These are phyloP conservation scores for Allygus modestus DNA, from an alignment of 2,888 invertebrate genomes.

Conservation along the genomic window DNA sequence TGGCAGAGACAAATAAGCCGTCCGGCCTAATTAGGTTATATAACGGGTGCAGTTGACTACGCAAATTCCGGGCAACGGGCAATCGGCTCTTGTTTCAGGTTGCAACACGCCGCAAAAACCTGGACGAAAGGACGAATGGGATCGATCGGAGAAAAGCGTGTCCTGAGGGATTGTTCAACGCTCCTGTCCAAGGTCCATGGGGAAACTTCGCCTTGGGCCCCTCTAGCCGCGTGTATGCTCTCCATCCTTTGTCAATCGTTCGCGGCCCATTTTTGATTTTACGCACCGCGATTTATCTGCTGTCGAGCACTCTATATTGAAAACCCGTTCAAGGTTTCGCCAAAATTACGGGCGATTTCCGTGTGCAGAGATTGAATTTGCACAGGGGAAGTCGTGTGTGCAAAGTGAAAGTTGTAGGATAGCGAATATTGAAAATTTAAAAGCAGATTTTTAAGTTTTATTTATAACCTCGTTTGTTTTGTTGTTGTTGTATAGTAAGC, in stretches of 20 bases:
- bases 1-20: background rate
- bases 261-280: slow-evolving; percentile 16
- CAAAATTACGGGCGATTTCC: too few species aligned
- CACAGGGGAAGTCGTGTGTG: too few species aligned
- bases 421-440: too few species aligned
- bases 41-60: background rate
- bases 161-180: background rate
- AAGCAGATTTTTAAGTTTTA: too few species aligned
- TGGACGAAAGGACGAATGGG: slow-evolving; percentile 28
- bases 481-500: too few species aligned
- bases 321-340: background rate
- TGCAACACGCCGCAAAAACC: slow-evolving; percentile 17
- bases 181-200: slow-evolving; percentile 15
- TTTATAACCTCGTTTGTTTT: too few species aligned
- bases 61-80: slow-evolving; percentile 34
- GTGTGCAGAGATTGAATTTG: too few species aligned
- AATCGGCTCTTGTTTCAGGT: background rate
- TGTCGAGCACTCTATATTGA: background rate
- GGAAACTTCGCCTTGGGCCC: slow-evolving; percentile 15
- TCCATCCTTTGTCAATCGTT: background rate
- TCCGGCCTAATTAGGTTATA: background rate
- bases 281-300: background rate
- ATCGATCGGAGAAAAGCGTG: slow-evolving; percentile 37
- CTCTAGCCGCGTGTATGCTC: background rate
- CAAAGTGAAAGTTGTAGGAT: too few species aligned